phyloP scores from a whole-genome alignment of 35 echinoderm and acorn worm genomes.

The Ptychodera flava region DNA sequence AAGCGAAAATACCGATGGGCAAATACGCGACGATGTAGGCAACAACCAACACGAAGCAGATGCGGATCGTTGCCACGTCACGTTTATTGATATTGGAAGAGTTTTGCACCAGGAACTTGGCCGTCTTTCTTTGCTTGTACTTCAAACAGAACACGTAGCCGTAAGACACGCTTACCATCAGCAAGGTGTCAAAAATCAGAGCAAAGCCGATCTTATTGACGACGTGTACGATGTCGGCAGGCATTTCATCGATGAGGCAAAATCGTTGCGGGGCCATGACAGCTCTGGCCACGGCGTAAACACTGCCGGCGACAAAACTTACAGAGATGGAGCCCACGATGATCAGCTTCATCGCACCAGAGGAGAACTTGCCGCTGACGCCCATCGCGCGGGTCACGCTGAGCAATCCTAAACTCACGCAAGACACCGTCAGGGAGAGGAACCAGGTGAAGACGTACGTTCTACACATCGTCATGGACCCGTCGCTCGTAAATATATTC shows the following conservation, averaged over 20 bases:
- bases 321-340: neutral
- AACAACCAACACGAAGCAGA: neutral
- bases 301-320: neutral
- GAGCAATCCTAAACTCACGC: neutral
- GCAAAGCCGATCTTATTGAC: neutral
- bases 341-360: neutral
- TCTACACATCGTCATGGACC: neutral
- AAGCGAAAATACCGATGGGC: neutral
- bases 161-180: neutral
- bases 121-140: neutral
- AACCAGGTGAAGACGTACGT: neutral
- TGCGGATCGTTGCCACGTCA: neutral
- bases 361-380: neutral
- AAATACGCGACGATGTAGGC: neutral
- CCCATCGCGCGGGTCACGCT: neutral
- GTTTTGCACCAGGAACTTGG: neutral
- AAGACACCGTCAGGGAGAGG: neutral
- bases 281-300: neutral
- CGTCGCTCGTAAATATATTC: neutral
- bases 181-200: neutral
- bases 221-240: neutral
- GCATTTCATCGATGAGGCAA: neutral
- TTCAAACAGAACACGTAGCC: neutral
- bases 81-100: neutral
- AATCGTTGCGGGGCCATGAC: no score